Percentiles rank a stretch among this genome's conserved stretches.
These are phyloP conservation scores for Pseudanteris insignis DNA, from an alignment of 2,888 invertebrate genomes.

Conservation along the genomic window DNA sequence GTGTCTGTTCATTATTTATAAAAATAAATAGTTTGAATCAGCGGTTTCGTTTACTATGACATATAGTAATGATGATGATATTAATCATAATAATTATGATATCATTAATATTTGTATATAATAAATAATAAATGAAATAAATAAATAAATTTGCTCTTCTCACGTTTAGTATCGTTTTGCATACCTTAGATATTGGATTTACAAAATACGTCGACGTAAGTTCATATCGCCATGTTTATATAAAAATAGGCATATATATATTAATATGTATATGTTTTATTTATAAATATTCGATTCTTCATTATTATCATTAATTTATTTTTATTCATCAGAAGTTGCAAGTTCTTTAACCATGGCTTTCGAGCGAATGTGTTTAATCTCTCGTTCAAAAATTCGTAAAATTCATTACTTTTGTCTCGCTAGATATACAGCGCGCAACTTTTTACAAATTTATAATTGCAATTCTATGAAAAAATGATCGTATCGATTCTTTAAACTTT, in stretches of 20 bases:
- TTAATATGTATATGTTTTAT: constrained; percentile 45
- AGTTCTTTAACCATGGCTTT: constrained; percentile 22
- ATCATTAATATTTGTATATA: constrained; percentile 51
- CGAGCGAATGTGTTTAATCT: constrained; percentile 14
- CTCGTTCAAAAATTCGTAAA: constrained; percentile 7
- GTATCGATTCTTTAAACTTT: constrained; percentile 20
- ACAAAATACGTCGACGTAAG: constrained; percentile 48
- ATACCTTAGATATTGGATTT: constrained; percentile 55
- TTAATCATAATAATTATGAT: constrained; percentile 46
- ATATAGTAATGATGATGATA: constrained; percentile 48
- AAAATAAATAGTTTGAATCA: constrained; percentile 66
- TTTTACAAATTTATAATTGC: constrained; percentile 22
- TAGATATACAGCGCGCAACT: constrained; percentile 20
- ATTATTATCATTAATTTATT: constrained; percentile 15
- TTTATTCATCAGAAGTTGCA: constrained; percentile 12
- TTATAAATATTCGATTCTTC: constrained; percentile 50
- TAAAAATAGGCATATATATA: constrained; percentile 50
- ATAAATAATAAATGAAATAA: constrained; percentile 66
- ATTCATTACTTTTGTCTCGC: constrained; percentile 16
- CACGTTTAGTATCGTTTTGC: constrained; percentile 59
- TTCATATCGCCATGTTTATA: constrained; percentile 49
- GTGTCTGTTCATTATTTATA: constrained; percentile 57
- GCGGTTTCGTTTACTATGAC: constrained; percentile 54
- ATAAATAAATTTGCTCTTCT: constrained; percentile 64
- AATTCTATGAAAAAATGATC: constrained; percentile 20